Conservation (phyloP, 2,113 vertebrate genomes). For the Lophotis ruficrista region DNA sequence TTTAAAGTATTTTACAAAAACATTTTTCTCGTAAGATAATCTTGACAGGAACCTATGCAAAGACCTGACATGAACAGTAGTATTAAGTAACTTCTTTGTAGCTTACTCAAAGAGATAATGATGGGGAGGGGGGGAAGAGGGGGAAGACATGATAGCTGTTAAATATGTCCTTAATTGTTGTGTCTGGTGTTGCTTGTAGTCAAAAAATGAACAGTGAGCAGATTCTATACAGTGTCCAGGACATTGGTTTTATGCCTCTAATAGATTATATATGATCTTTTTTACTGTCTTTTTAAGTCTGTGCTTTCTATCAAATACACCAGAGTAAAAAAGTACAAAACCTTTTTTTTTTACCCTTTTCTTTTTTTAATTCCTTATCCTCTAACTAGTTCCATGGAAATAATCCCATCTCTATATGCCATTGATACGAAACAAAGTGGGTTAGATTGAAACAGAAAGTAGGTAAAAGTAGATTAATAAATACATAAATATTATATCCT, state of each 20-base stretch:
- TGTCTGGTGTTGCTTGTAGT: background rate
- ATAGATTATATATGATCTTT: background rate
- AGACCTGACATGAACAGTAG: background rate
- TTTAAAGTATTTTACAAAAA: background rate
- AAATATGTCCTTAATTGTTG: background rate
- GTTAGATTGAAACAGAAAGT: background rate
- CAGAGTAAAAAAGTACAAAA: background rate
- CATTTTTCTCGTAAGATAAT: background rate
- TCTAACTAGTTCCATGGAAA: background rate
- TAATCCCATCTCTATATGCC: background rate
- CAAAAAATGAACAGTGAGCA: background rate
- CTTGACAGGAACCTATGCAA: background rate
- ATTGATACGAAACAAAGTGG: background rate
- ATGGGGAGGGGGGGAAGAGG: fast-evolving
- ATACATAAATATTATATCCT: background rate
- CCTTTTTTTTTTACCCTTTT: background rate
- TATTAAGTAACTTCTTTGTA: background rate
- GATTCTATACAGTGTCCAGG: background rate
- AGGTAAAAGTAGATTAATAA: background rate
- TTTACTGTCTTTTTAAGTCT: background rate
- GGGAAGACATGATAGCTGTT: background rate
- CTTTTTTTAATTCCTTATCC: background rate
- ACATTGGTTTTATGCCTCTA: background rate
- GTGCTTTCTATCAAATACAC: background rate
- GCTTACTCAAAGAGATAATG: background rate